Evolutionary conservation across 2,113 vertebrate genomes (phyloP).

Genomic region (Salvelinus namaycush): DNA sequence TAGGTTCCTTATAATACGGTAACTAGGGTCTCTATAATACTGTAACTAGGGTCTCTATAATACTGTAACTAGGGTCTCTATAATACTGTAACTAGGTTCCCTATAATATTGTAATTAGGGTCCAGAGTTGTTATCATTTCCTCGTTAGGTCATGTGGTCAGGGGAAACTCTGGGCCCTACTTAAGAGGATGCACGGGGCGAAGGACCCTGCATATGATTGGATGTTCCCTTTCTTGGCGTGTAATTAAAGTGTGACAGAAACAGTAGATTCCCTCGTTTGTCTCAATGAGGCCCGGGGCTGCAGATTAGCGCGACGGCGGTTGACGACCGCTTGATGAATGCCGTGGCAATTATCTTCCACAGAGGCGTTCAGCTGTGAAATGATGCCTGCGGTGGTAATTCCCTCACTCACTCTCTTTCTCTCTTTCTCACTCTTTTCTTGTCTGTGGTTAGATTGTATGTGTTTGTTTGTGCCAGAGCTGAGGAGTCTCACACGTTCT

Average conservation of each 20-base stretch:
- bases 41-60: no score
- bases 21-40: no score
- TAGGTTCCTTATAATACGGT: no score
- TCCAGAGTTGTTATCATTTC: no score
- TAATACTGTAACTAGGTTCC: no score
- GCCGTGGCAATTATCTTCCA: slow-evolving; percentile 44
- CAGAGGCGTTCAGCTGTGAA: slow-evolving; percentile 48
- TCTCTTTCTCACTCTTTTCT: slow-evolving; percentile 23
- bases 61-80: no score
- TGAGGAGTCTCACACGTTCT: no score
- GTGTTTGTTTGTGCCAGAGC: background rate
- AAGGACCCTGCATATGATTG: slow-evolving; percentile 8
- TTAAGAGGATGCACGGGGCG: background rate
- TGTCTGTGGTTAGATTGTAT: background rate
- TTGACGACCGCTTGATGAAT: slow-evolving; percentile 50
- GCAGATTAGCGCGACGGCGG: slow-evolving; percentile 32
- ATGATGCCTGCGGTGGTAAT: slow-evolving; percentile 31
- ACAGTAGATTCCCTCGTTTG: slow-evolving; percentile 45
- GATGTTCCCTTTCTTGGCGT: background rate
- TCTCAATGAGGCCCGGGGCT: slow-evolving; percentile 44
- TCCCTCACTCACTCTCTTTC: slow-evolving; percentile 22
- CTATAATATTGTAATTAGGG: no score
- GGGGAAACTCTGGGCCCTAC: background rate
- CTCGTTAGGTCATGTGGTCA: no score
- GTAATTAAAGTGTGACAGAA: slow-evolving; percentile 19